Evolutionary conservation across 2,888 invertebrate species (phyloP).

Genomic region (Lasioglossum malachurum): DNA sequence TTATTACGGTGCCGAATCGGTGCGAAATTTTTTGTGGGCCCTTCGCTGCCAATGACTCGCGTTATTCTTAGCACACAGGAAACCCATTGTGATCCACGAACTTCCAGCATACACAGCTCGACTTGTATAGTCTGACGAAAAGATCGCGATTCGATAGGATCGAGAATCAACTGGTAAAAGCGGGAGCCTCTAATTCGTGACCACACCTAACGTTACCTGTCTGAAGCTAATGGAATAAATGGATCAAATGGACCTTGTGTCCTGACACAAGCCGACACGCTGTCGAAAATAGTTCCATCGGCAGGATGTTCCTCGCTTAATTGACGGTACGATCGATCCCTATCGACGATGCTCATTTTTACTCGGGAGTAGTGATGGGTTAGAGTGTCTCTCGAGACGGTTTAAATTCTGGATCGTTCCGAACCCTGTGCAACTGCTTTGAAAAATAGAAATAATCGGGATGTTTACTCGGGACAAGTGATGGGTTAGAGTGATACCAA

Average conservation of each 20-base stretch:
- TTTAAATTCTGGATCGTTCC: not conserved
- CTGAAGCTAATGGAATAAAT: constrained; percentile 37
- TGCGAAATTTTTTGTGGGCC: not conserved
- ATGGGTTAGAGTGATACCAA: too few relatives aligned
- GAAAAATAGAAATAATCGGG: too few relatives aligned
- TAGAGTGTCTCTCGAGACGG: not conserved
- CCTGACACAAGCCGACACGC: constrained; percentile 16
- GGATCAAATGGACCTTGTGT: constrained; percentile 42
- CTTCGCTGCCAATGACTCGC: not conserved
- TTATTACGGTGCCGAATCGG: not conserved
- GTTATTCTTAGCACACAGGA: constrained; percentile 47
- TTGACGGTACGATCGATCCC: constrained; percentile 52
- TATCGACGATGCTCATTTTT: constrained; percentile 31
- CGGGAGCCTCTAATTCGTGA: constrained; percentile 5
- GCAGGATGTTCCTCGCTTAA: constrained; percentile 32
- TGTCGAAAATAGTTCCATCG: constrained; percentile 40
- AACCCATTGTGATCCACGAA: constrained; percentile 31
- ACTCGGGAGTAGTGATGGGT: constrained; percentile 8
- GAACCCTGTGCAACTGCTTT: too few relatives aligned
- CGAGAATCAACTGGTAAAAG: constrained; percentile 15
- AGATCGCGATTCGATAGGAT: constrained; percentile 30
- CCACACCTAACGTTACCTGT: constrained; percentile 41
- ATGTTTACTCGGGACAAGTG: too few relatives aligned
- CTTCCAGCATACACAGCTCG: constrained; percentile 34
- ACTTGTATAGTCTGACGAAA: not conserved